Base-by-base conservation (phyloP, 1,140 invertebrate genomes). In the Drosophila bipectinata region DNA sequence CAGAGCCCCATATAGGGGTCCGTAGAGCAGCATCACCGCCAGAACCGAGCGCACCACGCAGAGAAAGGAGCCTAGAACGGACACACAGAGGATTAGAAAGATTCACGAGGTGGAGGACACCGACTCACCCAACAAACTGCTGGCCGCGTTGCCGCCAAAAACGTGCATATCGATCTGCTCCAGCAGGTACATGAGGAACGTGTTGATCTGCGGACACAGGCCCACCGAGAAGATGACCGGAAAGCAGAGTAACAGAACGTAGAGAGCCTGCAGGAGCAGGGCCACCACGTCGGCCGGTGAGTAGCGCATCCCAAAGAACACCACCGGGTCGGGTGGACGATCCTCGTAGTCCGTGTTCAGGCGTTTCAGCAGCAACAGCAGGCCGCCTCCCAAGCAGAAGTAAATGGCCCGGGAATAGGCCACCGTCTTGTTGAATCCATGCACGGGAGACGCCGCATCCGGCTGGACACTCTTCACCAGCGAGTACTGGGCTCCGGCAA, bases 391-490 rank as follows among this genome's bases (percentile, higher is more conserved):
- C 14, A 99, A 68, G 83, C 97, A 98, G 91, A 99, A 99, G 91
- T 99, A 99, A 15, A 99, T 96, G 10, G 99, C 97, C 61, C 98
- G 94, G 0, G 96, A 97, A 82, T 98, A 99, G 26, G 98, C 96
- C 21, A 99, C 97, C 58, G 99, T 95, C 77, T 97, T 95, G 92
- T 99, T 99, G 91, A 98, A 99, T 2, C 99, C 98, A 92, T 99
- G 98, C 12, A 98, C 98, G 0, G 99, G 98, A 4, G 98, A 99
- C 0, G 98, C 96, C 0, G 98, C 98, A 93, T 99, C 99, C 1
- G 99, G 99, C 90, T 99, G 99, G 3, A 99, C 99, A 92, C 98
- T 99, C 93, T 99, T 99, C 12, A 99, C 93, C 49, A 99, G 92
- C 1, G 98, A 99, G 92, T 99, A 99, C 91, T 99, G 98, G 91